A percentile compares a stretch with the other conserved stretches of the same genome.
Conservation (phyloP, 1,140 invertebrate species). For the Saccostrea cuccullata region DNA sequence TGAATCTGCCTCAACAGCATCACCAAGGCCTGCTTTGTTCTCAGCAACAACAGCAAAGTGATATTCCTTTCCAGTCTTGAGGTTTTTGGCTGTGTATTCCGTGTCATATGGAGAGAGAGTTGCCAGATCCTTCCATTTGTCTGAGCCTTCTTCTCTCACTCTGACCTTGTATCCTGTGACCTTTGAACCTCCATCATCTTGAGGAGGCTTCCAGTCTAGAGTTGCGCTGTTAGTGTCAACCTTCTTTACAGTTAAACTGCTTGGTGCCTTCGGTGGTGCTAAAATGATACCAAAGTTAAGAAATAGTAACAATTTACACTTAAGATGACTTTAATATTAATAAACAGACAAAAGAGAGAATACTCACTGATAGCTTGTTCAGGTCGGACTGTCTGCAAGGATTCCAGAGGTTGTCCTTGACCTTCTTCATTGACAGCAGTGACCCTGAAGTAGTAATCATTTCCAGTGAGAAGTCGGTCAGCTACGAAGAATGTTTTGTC, state of each 20-base stretch:
- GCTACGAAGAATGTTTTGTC: conserved; percentile 81
- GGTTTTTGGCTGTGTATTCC: conserved; percentile 91
- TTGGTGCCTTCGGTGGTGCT: conserved; percentile 85
- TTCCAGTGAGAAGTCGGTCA: conserved; percentile 88
- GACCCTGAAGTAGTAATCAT: conserved; percentile 96
- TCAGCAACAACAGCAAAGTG: conserved; percentile 96
- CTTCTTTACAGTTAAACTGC: conserved; percentile 88
- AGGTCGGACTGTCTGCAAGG: conserved; percentile 87
- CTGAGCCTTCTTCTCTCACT: conserved; percentile 86
- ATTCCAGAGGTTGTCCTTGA: conserved; percentile 94
- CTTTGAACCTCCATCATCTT: conserved; percentile 90
- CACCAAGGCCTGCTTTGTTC: conserved; percentile 95
- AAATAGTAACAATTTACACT: background rate
- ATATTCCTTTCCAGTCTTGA: conserved; percentile 96
- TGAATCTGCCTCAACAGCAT: conserved; percentile 92
- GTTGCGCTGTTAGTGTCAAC: conserved; percentile 96
- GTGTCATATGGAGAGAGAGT: conserved; percentile 87
- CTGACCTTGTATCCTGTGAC: conserved; percentile 98
- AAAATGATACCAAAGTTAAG: conserved; percentile 80
- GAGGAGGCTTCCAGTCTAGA: conserved; percentile 92
- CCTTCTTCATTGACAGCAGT: conserved; percentile 96
- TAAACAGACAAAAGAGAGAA: background rate
- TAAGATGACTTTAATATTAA: too few relatives aligned
- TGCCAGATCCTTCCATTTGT: conserved; percentile 90
- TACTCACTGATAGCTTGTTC: background rate